phyloP scores from a whole-genome alignment of 1,140 invertebrate species.

The Habropoda laboriosa region DNA sequence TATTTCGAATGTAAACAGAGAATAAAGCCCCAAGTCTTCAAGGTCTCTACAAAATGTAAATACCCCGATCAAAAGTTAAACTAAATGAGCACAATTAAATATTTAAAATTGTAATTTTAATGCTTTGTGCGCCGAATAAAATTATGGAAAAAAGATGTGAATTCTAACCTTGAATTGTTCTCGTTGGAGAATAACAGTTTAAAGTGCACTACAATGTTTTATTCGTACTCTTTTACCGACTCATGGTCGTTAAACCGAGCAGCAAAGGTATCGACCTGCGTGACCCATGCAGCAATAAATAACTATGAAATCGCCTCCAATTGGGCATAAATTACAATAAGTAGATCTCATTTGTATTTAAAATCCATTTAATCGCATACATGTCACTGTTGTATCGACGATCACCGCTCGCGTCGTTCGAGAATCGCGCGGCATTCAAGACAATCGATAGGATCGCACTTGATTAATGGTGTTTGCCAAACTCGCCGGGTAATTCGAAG shows the following conservation, averaged over 20 bases:
- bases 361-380: neutral
- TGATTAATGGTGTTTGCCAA: slow-evolving; percentile 10
- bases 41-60: neutral
- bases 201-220: no score
- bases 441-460: neutral
- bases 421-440: neutral
- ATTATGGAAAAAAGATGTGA: no score
- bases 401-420: neutral
- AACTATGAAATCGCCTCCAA: no score
- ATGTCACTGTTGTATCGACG: neutral
- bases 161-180: no score
- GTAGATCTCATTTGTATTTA: neutral
- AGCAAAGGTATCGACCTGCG: neutral
- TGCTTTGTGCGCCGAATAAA: no score
- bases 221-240: neutral
- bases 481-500: neutral
- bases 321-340: slow-evolving; percentile 29
- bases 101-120: no score
- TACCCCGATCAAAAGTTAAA: no score
- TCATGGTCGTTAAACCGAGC: neutral
- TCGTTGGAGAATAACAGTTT: no score
- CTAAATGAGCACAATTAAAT: no score
- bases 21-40: neutral
- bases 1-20: neutral
- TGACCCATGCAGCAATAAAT: neutral